Evolutionary conservation across 2,797 vertebrate genomes (phyloP).

Genomic region (Streptopelia turtur): DNA sequence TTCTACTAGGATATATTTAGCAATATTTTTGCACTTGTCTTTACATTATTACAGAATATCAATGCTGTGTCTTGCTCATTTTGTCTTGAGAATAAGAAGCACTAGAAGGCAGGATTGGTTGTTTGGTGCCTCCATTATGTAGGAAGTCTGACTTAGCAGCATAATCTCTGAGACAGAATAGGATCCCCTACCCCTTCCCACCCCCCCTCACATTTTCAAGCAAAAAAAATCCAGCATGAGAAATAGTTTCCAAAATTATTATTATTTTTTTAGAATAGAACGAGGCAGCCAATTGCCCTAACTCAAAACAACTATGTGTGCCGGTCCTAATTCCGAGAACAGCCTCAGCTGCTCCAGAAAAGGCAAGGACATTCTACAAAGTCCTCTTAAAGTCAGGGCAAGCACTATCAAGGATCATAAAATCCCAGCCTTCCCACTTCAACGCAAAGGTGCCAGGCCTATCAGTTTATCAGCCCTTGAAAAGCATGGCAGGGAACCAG

Average conservation of each 20-base stretch:
- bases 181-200: background rate
- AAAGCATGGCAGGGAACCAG: background rate
- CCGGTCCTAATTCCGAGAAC: background rate
- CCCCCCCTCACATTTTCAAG: background rate
- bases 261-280: background rate
- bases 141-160: background rate
- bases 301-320: background rate
- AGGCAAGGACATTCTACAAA: background rate
- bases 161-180: background rate
- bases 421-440: background rate
- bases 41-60: background rate
- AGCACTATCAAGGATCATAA: background rate
- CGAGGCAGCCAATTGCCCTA: background rate
- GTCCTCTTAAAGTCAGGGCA: background rate
- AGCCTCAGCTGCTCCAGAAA: background rate
- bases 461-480: background rate
- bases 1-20: background rate
- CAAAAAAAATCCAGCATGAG: background rate
- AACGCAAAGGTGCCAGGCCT: background rate
- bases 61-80: background rate
- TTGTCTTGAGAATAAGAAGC: background rate
- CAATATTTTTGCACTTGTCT: background rate
- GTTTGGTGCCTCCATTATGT: background rate
- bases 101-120: background rate
- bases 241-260: background rate